Percentiles rank a stretch among this genome's conserved stretches.
Evolutionary conservation across 2,888 invertebrate genomes (phyloP).

Genomic region (Apodemia duryi): DNA sequence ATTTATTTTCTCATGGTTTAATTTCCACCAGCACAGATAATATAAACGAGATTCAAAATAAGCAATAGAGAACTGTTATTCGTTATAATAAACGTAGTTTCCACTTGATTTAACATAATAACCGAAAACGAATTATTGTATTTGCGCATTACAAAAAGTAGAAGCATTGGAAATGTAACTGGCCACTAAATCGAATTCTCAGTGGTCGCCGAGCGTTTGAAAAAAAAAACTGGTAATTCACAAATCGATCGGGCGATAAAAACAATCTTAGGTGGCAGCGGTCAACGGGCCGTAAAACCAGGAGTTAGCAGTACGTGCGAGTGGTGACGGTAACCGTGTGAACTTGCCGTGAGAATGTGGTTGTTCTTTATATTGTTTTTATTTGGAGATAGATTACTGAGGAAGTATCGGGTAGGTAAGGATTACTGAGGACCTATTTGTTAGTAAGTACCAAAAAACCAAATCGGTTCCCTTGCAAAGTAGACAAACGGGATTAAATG

Average conservation of each 20-base stretch:
- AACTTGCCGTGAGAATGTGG: slow-evolving; percentile 68
- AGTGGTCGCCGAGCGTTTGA: slow-evolving; percentile 23
- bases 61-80: slow-evolving; percentile 2
- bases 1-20: neutral
- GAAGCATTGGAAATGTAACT: slow-evolving; percentile 30
- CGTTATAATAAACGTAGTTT: neutral
- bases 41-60: slow-evolving; percentile 8
- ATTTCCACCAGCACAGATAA: neutral
- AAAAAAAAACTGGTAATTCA: slow-evolving; percentile 36
- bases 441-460: neutral
- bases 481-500: too few species aligned
- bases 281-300: slow-evolving; percentile 71
- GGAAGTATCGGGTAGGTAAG: neutral
- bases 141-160: slow-evolving; percentile 20
- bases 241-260: slow-evolving; percentile 39
- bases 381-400: neutral
- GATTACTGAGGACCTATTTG: neutral
- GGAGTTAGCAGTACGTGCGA: slow-evolving; percentile 52
- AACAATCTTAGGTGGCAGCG: slow-evolving; percentile 37
- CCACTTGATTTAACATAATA: slow-evolving; percentile 11
- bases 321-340: slow-evolving; percentile 55
- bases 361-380: slow-evolving; percentile 31
- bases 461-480: too few species aligned
- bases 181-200: slow-evolving; percentile 36
- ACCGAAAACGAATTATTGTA: slow-evolving; percentile 8